Evolutionary conservation across 1,140 invertebrate species (phyloP), one percentile per base, ranked within the genome.

Genomic region (Leucophenga varia): DNA sequence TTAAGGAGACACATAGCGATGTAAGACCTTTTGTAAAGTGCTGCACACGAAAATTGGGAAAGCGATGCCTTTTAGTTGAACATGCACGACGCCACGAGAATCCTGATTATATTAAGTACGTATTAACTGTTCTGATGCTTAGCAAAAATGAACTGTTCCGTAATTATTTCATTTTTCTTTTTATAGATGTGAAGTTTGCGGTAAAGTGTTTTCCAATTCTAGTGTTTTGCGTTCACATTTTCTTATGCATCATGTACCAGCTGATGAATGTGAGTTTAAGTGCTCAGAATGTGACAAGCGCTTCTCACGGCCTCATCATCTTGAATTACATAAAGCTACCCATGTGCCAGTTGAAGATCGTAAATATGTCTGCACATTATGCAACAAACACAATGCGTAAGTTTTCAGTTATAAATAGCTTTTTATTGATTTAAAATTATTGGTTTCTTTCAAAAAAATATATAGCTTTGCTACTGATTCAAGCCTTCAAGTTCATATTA

Each of bases 201-300:
- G 61, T 17, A 72, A 72, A 47, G 55, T 70, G 18, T 73, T 72
- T 36, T 55, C 70, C 18, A 68, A 71, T 36, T 59, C 59, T 0
- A 58, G 58, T 28, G 67, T 64, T 2, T 22, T 73, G n/a, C 58
- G 65, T 5, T 56, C 57, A 3, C 70, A 73, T 41, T 68, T 61
- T 51, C 44, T 71, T 21, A 54, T 59, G 6, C 58, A 59, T 14
- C 70, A 73, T 17, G 70, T 69, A 16, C 63, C 70, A 2, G 65
- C 64, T 18, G 63, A 64, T 36, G 63, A 72, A 21, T 64, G 60
- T 20, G 61, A 57, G 16, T 72, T 59, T 14, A 53, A 63, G 47
- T 73, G 70, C 25, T 70, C 71, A 18, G 56, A 68, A 47, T 73
- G 70, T 13, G 67, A 60, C 2, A 73, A 71, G 34, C 64, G 61